A percentile compares a stretch with the other conserved stretches of the same genome.
phyloP scores from a whole-genome alignment of 2,113 vertebrate genomes.

The Alaudala cheleensis region DNA sequence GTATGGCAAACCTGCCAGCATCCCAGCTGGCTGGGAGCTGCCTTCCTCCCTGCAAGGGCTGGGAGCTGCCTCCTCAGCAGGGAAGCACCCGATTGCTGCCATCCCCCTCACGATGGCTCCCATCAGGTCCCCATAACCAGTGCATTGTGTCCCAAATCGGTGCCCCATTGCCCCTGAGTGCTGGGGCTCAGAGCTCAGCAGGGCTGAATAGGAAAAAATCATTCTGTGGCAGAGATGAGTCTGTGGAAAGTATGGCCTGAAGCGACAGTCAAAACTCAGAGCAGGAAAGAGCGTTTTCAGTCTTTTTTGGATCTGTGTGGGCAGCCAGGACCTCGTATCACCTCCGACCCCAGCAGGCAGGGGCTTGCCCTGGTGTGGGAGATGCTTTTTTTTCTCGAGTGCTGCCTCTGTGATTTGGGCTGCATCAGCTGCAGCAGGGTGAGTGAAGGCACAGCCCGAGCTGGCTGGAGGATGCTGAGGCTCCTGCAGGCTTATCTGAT shows the following conservation, averaged over 20 bases:
- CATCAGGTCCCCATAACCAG: accelerated
- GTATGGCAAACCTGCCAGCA: neutral
- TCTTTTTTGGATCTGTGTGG: neutral
- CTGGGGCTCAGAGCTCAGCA: neutral
- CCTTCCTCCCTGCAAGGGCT: neutral
- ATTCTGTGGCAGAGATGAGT: neutral
- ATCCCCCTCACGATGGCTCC: accelerated
- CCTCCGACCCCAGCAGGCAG: neutral
- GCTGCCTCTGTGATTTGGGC: neutral
- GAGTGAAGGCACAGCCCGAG: neutral
- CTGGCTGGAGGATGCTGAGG: neutral
- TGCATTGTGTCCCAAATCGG: neutral
- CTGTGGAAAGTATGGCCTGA: neutral
- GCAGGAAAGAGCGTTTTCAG: neutral
- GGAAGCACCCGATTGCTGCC: neutral
- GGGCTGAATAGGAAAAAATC: neutral
- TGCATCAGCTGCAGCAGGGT: neutral
- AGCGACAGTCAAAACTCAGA: neutral
- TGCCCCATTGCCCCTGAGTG: accelerated
- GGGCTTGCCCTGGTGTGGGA: too few relatives aligned
- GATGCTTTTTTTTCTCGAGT: neutral
- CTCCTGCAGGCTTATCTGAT: neutral
- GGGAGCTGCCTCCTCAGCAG: neutral
- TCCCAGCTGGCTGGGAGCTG: neutral
- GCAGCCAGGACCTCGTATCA: neutral